Evolutionary conservation across 1,140 invertebrate genomes (phyloP).

Genomic region (Saxidomus purpurata): DNA sequence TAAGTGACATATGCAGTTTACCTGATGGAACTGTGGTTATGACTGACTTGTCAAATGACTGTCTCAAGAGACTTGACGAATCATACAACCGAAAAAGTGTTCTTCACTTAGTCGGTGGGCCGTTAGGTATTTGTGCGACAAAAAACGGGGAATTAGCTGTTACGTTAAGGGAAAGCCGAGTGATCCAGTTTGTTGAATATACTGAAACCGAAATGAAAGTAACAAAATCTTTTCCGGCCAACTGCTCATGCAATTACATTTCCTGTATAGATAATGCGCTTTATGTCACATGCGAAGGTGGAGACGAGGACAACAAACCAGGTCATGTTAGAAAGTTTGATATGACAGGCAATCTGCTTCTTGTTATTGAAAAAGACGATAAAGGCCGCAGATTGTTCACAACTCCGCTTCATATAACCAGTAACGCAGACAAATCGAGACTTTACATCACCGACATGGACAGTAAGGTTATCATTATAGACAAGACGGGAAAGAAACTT

Average conservation of each 20-base stretch:
- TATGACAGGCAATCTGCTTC: neutral
- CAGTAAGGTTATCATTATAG: neutral
- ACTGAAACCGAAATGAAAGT: neutral
- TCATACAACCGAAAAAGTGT: neutral
- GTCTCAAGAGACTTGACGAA: neutral
- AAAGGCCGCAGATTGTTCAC: neutral
- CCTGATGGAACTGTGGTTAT: neutral
- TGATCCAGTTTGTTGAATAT: neutral
- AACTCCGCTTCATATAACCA: neutral
- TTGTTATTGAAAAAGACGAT: neutral
- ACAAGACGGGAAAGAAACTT: neutral
- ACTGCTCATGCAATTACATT: conserved; percentile 3
- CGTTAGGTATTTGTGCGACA: neutral
- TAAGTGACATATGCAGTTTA: neutral
- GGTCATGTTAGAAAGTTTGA: conserved; percentile 12
- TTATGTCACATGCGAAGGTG: neutral
- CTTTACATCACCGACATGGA: neutral
- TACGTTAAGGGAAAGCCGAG: neutral
- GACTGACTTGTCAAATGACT: neutral
- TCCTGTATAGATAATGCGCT: neutral
- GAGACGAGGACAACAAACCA: neutral
- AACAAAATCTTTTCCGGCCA: neutral
- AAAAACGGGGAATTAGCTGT: neutral
- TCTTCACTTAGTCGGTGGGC: neutral
- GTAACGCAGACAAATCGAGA: neutral